These are phyloP conservation scores for Cyanistes caeruleus DNA, from an alignment of 2,113 vertebrate species.

Conservation along the genomic window DNA sequence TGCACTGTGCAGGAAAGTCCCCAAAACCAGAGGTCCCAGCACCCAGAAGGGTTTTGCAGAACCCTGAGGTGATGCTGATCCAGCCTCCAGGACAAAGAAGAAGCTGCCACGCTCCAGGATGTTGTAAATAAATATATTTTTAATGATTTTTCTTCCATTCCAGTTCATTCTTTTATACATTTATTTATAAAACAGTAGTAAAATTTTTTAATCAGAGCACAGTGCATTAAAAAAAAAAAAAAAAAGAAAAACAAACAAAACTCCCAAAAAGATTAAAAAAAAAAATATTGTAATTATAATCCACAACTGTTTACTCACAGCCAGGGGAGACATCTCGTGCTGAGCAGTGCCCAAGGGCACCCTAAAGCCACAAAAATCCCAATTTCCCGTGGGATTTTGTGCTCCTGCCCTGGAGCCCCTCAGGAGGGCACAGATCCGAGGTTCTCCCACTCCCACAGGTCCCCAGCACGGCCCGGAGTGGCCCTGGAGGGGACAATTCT, in stretches of 20 bases:
- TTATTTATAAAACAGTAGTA: conserved; percentile 78
- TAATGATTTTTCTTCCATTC: conserved; percentile 72
- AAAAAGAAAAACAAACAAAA: background rate
- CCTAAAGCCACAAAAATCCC: background rate
- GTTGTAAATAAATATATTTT: conserved; percentile 77
- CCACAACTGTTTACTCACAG: conserved; percentile 21
- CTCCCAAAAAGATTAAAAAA: conserved; percentile 8
- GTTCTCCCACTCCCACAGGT: fast-evolving
- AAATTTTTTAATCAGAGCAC: conserved; percentile 70
- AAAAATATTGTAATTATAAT: background rate
- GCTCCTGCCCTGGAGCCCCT: background rate
- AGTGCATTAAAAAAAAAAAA: conserved; percentile 62
- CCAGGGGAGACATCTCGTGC: background rate
- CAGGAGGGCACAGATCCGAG: fast-evolving
- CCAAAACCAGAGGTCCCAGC: background rate
- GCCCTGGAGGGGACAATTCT: background rate
- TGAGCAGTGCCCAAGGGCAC: background rate
- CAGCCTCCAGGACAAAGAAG: background rate
- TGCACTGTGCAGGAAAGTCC: fast-evolving
- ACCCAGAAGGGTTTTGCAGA: background rate
- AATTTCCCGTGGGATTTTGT: background rate
- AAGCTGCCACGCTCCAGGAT: background rate
- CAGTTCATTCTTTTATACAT: conserved; percentile 74
- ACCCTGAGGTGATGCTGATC: background rate
- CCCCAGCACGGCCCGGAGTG: background rate